Evolutionary conservation across 2,888 invertebrate genomes (phyloP).

Genomic region (Idaea biselata): DNA sequence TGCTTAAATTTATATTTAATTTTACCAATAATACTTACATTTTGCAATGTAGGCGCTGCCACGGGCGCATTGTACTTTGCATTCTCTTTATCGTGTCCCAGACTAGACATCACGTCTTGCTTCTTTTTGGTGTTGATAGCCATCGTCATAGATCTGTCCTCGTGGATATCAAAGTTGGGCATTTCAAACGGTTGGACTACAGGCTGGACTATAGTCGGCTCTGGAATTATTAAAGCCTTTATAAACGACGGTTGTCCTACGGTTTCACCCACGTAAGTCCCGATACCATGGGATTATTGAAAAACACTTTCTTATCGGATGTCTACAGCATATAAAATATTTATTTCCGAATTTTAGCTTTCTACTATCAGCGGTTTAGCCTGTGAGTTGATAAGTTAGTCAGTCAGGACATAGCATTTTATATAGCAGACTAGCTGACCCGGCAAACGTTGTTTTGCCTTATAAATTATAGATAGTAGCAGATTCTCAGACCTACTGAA

Average conservation of each 20-base stretch:
- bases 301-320: no score
- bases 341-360: no score
- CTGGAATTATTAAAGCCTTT: constrained; percentile 34
- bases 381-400: no score
- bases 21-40: constrained; percentile 39
- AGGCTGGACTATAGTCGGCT: constrained; percentile 70
- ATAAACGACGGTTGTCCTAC: neutral
- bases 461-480: no score
- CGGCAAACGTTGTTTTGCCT: no score
- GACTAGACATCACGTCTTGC: constrained; percentile 44
- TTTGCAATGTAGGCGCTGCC: constrained; percentile 43
- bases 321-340: no score
- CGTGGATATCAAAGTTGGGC: constrained; percentile 73
- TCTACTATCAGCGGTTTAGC: no score
- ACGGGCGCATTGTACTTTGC: constrained; percentile 55
- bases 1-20: neutral
- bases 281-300: no score
- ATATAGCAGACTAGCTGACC: no score
- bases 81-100: constrained; percentile 69
- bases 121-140: constrained; percentile 67
- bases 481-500: no score
- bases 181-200: constrained; percentile 69
- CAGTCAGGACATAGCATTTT: no score
- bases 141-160: constrained; percentile 74
- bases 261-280: no score